Evolutionary conservation across 2,797 vertebrate genomes (phyloP).

Genomic region (Ctenopoma kingsleyae): DNA sequence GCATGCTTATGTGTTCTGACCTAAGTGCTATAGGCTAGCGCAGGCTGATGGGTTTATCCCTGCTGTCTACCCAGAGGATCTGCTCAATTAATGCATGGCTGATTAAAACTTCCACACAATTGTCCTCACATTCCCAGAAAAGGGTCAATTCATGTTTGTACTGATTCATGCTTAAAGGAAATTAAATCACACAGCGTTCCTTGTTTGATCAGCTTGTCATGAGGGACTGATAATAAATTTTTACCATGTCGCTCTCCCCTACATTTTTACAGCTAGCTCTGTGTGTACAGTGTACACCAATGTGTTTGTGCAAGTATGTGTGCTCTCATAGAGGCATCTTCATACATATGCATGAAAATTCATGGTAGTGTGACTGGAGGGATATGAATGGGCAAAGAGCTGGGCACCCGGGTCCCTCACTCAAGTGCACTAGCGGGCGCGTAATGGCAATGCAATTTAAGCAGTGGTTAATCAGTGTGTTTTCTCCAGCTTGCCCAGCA

Average conservation of each 20-base stretch:
- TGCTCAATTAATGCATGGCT: constrained; percentile 58
- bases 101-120: constrained; percentile 68
- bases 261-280: constrained; percentile 24
- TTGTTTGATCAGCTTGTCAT: constrained; percentile 50
- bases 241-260: constrained; percentile 14
- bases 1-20: constrained; percentile 42
- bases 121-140: constrained; percentile 57
- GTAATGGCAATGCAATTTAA: constrained; percentile 80
- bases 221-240: constrained; percentile 54
- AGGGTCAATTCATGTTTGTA: constrained; percentile 60
- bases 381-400: constrained; percentile 71
- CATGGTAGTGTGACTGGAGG: constrained; percentile 65
- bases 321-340: constrained; percentile 47
- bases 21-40: constrained; percentile 51
- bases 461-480: constrained; percentile 82
- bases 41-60: constrained; percentile 65
- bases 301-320: constrained; percentile 50
- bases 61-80: constrained; percentile 62
- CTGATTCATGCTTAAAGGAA: constrained; percentile 57
- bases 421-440: constrained; percentile 69
- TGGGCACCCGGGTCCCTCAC: constrained; percentile 58
- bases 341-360: constrained; percentile 79
- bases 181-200: constrained; percentile 52
- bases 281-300: constrained; percentile 5
- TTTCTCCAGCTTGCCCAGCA: constrained; percentile 75